Base-by-base conservation (phyloP, 2,888 invertebrate species). In the Beris morrisii region DNA sequence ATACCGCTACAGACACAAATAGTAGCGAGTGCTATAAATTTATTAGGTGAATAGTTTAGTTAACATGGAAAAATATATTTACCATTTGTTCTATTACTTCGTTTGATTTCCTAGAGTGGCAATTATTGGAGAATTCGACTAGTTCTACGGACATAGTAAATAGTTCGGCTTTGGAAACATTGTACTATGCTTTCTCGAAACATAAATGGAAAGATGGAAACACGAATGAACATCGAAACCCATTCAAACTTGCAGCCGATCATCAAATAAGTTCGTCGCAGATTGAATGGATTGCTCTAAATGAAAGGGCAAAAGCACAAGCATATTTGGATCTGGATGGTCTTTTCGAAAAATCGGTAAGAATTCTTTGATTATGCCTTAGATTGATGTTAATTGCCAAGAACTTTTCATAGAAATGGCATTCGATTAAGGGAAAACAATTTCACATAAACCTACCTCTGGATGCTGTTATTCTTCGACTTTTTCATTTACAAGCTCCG, bases 211-310 rank as follows among this genome's bases (percentile, higher is more conserved):
- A 78, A 56, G 66, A 69, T 75, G 73, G 56, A 73, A 77, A 52
- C 12, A 72, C 74, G 69, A 71, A 74, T 9, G 73, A 74, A 45
- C 69, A 72, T 13, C 65, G 70, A 0, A 76, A 78, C 6, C 81
- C 81, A 0, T 76, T 75, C 55, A 76, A 79, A 5, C 73, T 81
- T 44, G 70, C 73, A 0, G 72, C 74, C 3, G 77, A 78, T n/a
- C 76, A 76, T 58, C 79, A 85, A 81, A 84, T 87, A 56, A 81
- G 82, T 5, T 80, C 85, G 0, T 80, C 86, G 2, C 89, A 89
- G 69, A 88, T 87, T 72, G 89, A 90, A 71, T 90, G 89, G 87
- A 86, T 88, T 0, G 87, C 86, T 0, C 73, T 91, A 0, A 86
- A 86, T 69, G 87, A 81, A 50, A 73, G 81, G 3, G 76, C 77